Conservation (phyloP, 92 coral and sea anemone species). For the Desmophyllum pertusum region DNA sequence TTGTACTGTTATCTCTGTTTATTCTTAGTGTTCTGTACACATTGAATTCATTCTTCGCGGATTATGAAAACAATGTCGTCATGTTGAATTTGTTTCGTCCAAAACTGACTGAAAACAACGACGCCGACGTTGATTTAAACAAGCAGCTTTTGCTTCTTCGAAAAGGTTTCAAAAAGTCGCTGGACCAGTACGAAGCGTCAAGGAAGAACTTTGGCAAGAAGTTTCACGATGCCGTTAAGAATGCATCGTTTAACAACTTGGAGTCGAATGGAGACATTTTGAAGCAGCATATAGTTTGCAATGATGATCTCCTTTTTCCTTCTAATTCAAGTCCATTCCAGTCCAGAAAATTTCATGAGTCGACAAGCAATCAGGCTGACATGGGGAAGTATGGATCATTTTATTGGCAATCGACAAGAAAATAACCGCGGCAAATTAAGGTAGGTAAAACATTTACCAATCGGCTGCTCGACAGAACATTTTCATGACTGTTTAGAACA, state of each 20-base stretch:
- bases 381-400: constrained; percentile 48
- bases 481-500: too few relatives aligned
- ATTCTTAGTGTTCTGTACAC: neutral
- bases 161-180: neutral
- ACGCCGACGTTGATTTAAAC: neutral
- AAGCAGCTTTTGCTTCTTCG: neutral
- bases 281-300: constrained; percentile 29
- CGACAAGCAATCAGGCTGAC: constrained; percentile 52
- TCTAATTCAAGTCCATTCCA: constrained; percentile 54
- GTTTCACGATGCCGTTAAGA: neutral
- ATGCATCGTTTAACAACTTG: neutral
- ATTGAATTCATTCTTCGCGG: neutral
- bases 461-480: too few relatives aligned
- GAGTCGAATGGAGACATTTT: neutral
- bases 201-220: neutral
- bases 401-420: constrained; percentile 35
- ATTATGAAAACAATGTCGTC: neutral
- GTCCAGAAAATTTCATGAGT: constrained; percentile 37
- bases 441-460: neutral
- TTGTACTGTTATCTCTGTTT: neutral
- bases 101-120: neutral
- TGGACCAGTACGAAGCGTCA: neutral
- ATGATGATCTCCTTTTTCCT: constrained; percentile 28
- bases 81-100: neutral
- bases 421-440: neutral